Conservation (phyloP, 2,113 vertebrate species). For the Chloropsis hardwickii region DNA sequence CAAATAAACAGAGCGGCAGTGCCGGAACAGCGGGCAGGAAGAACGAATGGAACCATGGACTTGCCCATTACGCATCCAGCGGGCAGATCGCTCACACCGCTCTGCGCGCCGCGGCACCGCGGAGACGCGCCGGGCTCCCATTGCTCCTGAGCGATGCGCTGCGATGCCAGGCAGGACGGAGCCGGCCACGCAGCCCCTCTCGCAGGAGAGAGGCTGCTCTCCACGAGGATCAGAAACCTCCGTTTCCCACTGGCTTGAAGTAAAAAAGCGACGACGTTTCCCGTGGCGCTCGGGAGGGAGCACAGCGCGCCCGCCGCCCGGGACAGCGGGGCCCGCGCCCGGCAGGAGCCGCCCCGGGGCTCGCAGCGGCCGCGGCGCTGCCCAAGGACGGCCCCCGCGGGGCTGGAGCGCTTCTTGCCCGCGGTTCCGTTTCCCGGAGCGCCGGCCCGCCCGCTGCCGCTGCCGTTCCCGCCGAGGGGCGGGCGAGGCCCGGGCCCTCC, state of each 20-base stretch:
- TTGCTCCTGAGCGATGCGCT: background rate
- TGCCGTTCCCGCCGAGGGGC: background rate
- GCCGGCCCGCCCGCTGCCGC: background rate
- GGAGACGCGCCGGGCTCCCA: background rate
- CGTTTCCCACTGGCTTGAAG: background rate
- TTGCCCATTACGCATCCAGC: background rate
- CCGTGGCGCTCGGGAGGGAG: background rate
- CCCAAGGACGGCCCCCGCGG: background rate
- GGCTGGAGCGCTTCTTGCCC: background rate
- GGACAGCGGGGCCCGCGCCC: background rate
- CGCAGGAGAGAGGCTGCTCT: background rate
- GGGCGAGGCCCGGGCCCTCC: slow-evolving; percentile 9
- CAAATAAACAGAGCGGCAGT: background rate
- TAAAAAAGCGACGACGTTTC: background rate
- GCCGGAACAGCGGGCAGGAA: slow-evolving; percentile 3
- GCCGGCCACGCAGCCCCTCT: background rate
- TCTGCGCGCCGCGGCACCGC: background rate
- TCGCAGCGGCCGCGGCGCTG: background rate
- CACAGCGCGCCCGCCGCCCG: background rate
- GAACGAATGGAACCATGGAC: background rate
- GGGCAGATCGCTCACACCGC: background rate
- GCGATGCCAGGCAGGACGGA: background rate
- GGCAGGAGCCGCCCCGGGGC: background rate
- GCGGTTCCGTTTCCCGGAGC: background rate
- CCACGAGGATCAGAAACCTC: background rate